Percentiles rank a stretch among this genome's conserved stretches.
Evolutionary conservation across 1,140 invertebrate species (phyloP).

Genomic region (Plectus sambesii): DNA sequence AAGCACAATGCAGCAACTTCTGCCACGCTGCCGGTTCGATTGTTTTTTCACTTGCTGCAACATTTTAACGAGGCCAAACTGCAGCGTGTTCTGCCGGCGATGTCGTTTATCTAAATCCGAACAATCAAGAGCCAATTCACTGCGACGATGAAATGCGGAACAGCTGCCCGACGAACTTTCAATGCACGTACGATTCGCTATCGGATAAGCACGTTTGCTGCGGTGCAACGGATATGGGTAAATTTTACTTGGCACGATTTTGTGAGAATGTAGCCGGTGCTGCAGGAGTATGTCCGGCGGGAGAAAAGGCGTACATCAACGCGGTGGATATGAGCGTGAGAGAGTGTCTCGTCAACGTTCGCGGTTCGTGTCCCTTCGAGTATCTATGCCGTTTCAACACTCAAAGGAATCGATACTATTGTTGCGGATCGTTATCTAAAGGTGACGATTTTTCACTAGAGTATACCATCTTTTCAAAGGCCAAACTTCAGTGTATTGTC

Average conservation of each 20-base stretch:
- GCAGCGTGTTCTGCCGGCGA: constrained; percentile 38
- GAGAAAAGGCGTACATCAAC: constrained; percentile 24
- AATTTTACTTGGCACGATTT: too few species aligned
- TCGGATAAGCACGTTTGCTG: constrained; percentile 37
- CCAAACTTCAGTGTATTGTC: constrained; percentile 28
- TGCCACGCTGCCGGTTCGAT: constrained; percentile 15
- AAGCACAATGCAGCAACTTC: constrained; percentile 23
- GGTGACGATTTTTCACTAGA: constrained; percentile 12
- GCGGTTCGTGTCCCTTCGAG: constrained; percentile 21
- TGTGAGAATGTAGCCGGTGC: too few species aligned
- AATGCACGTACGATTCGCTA: constrained; percentile 30
- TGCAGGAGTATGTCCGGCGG: constrained; percentile 34
- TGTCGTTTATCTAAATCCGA: constrained; percentile 37
- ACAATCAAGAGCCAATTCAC: constrained; percentile 31
- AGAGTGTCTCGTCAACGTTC: constrained; percentile 23
- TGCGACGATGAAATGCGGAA: constrained; percentile 31
- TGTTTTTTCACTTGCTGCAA: too few species aligned
- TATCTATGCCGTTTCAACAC: constrained; percentile 23
- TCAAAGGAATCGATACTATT: constrained; percentile 22
- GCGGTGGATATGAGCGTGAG: constrained; percentile 20
- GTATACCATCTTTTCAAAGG: constrained; percentile 2
- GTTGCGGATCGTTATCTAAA: constrained; percentile 21
- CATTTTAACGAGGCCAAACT: too few species aligned
- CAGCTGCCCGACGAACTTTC: constrained; percentile 33
- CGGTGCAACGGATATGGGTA: constrained; percentile 31